Base-by-base conservation (phyloP, 2,797 vertebrate species). In the Xiphophorus birchmanni region DNA sequence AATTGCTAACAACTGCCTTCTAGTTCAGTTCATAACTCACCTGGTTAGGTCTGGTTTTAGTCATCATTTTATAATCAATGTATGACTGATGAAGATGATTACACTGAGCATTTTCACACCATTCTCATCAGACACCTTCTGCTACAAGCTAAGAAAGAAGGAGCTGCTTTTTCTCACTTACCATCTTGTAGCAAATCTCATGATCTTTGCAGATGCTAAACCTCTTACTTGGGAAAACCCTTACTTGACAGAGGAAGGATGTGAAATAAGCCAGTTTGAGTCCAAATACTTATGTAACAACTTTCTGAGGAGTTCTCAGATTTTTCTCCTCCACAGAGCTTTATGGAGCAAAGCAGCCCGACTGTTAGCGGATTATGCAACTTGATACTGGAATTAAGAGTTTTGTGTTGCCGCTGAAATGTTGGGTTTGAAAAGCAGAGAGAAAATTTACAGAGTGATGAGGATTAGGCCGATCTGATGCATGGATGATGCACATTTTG, bases 341-440 rank as follows among this genome's bases (percentile, higher is more conserved):
- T 60, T 45, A 10, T 13, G 40, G 45, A 76, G 42, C n/a, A 63
- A 63, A 58, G 54, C 26, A 60, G 40, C 72, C 45, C 73, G 45
- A 72, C 58, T 76, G 54, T 73, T 79, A 35, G 60, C 63, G 37
- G 73, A 74, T 67, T 71, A 37, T 8, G 60, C 32, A 48, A 63
- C 32, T 71, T 78, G 74, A 75, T 47, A 69, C 47, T 44, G 47
- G 65, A 63, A 54, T 79, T 83, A 76, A 32, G 47, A 76, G 73
- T 78, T 29, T 71, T 47, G 40, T 50, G 45, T 54, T 45, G 45
- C 52, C 32, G 58, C 18, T 7, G n/a, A 44, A 71, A 44, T 60
- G 73, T 72, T 32, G 29, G 63, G 47, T 52, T 65, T 82, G 40
- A 50, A 56, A 29, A 54, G 37, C n/a, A 77, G 50, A 71, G 37